Evolutionary conservation across 2,797 vertebrate species (phyloP).

Genomic region (Orestias chungarensis): DNA sequence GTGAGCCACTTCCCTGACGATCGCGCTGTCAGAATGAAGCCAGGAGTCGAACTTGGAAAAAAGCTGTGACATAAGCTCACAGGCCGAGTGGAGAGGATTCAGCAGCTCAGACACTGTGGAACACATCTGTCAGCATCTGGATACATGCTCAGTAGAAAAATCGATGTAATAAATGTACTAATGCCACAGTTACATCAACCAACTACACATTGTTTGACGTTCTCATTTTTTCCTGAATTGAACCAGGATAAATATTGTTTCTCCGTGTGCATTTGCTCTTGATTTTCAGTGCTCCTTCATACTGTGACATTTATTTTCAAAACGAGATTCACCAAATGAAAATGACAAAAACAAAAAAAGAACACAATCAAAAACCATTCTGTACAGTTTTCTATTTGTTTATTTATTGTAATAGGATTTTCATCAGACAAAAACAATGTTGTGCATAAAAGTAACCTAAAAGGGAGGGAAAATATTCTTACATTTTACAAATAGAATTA

Average conservation of each 20-base stretch:
- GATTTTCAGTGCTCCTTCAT: constrained; percentile 40
- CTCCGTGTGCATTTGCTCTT: constrained; percentile 53
- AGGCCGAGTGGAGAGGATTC: constrained; percentile 34
- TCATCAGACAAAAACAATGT: background rate
- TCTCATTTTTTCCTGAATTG: constrained; percentile 28
- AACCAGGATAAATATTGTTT: constrained; percentile 49
- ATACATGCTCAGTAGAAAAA: constrained; percentile 36
- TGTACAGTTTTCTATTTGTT: too few species aligned
- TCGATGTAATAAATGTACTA: constrained; percentile 10
- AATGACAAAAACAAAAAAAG: too few species aligned
- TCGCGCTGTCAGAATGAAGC: constrained; percentile 34
- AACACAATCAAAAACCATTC: background rate
- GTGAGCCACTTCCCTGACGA: constrained; percentile 49
- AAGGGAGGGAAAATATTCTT: background rate
- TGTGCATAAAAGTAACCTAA: background rate
- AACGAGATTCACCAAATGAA: constrained; percentile 1
- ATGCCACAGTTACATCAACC: constrained; percentile 25
- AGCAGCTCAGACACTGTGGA: constrained; percentile 45
- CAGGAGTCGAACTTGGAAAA: constrained; percentile 42
- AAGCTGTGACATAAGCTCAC: constrained; percentile 48
- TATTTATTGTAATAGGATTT: constrained; percentile 3
- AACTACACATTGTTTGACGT: constrained; percentile 44
- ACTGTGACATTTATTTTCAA: constrained; percentile 7
- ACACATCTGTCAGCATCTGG: constrained; percentile 47
- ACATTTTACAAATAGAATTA: background rate